These are phyloP conservation scores for Puntigrus tetrazona DNA, from an alignment of 2,113 vertebrate genomes.

Conservation along the genomic window DNA sequence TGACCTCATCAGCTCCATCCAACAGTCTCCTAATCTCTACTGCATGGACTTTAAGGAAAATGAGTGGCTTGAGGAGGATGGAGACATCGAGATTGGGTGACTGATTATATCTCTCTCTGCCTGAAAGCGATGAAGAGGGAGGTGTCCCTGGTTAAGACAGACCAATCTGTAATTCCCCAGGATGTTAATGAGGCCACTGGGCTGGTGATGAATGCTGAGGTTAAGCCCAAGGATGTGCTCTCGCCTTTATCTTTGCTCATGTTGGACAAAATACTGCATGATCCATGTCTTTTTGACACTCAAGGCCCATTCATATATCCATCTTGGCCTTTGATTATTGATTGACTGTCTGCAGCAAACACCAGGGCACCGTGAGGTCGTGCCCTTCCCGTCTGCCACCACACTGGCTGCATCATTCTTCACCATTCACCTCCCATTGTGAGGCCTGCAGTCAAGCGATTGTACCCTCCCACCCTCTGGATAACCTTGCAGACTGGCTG, in stretches of 20 bases:
- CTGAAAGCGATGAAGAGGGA: conserved; percentile 37
- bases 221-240: conserved; percentile 41
- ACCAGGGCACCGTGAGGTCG: conserved; percentile 29
- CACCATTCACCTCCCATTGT: conserved; percentile 21
- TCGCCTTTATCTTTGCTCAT: conserved; percentile 6
- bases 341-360: conserved; percentile 35
- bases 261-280: conserved; percentile 1
- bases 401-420: conserved; percentile 30
- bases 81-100: background rate
- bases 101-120: conserved; percentile 31
- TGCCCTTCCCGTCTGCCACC: conserved; percentile 29
- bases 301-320: conserved; percentile 29
- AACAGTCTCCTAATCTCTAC: background rate
- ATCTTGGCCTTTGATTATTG: conserved; percentile 47
- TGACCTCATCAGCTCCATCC: background rate
- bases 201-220: conserved; percentile 48
- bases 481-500: conserved; percentile 45
- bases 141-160: conserved; percentile 49
- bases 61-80: conserved; percentile 20
- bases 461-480: conserved; percentile 35
- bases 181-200: conserved; percentile 58
- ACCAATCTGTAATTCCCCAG: conserved; percentile 50
- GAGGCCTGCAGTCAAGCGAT: conserved; percentile 5
- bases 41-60: background rate
- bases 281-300: conserved; percentile 15